Evolutionary conservation across 2,888 invertebrate genomes (phyloP), one percentile per base, ranked within the genome.

Genomic region (Hydropsyche betteni): DNA sequence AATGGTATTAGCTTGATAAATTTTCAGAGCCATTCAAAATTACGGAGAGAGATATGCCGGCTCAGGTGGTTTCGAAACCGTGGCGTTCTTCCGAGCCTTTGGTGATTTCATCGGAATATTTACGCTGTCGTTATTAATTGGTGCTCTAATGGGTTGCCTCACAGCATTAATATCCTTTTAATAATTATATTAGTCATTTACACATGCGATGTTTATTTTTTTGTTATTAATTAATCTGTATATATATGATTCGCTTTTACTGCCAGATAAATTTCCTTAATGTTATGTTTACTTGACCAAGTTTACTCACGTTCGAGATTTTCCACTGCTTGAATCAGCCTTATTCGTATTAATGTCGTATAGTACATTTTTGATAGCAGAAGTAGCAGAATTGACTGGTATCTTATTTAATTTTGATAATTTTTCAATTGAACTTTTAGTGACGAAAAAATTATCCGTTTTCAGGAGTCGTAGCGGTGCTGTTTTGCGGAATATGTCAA

Each of bases 401-500:
- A 85, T 84, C n/a, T n/a, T n/a, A 81, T 75, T 77, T 74, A 75
- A 71, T 64, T 12, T 16, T 24, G 12, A 34, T 16, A 24, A 38
- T 69, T 24, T 61, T 74, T 36, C 8, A 38, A 7, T 24, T 24
- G 24, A 24, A 24, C 2, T 24, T 24, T 24, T 24, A 24, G 38
- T 73, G 34, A 36, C 16, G 74, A 74, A 44, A 38, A 64, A 79
- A 38, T 38, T 51, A 33, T 16, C 10, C 6, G 68, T 69, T 10
- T 84, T 53, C 84, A 93, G 93, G 96, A 74, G 97, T 99, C 80
- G 99, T 99, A 10, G 96, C 99, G 70, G 98, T 99, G 0, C 84
- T 99, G 68, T 99, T 99, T 86, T 99, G 99, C 86, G 99, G 99
- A 38, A 99, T 99, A 82, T 98, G 97, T 83, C 99, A 99, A 86